Evolutionary conservation across 2,113 vertebrate genomes (phyloP).

Genomic region (Scolopax mira): DNA sequence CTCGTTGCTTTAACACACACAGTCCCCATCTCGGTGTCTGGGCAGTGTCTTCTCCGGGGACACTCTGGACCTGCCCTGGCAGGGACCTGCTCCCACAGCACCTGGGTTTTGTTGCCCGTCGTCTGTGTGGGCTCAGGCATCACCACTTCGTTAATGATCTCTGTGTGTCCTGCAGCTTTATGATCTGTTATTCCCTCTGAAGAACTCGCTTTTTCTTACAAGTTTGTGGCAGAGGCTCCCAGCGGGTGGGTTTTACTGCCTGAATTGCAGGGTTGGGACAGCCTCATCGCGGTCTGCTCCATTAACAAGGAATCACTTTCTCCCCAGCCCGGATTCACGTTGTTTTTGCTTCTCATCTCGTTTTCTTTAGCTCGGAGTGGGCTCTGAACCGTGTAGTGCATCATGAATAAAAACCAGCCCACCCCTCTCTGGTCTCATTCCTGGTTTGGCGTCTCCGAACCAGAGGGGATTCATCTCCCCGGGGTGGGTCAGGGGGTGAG

Average conservation of each 20-base stretch:
- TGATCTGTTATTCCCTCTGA: slow-evolving; percentile 17
- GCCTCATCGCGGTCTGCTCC: background rate
- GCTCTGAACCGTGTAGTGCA: background rate
- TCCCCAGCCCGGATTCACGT: background rate
- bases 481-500: background rate
- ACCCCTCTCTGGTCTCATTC: too few species aligned
- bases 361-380: background rate
- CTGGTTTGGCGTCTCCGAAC: background rate
- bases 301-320: slow-evolving; percentile 32
- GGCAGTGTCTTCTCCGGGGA: fast-evolving
- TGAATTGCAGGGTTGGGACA: background rate
- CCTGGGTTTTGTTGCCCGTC: background rate
- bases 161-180: background rate
- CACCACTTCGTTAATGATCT: background rate
- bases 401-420: background rate
- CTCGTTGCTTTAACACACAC: fast-evolving
- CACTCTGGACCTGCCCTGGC: fast-evolving
- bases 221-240: background rate
- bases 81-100: background rate
- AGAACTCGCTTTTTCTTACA: background rate
- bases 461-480: fast-evolving
- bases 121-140: background rate
- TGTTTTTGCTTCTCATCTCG: background rate
- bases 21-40: fast-evolving
- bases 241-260: background rate